Evolutionary conservation across 53 echinoderm and acorn worm genomes (phyloP), one percentile per base, ranked within the genome.

Genomic region (Echinometra lucunter): DNA sequence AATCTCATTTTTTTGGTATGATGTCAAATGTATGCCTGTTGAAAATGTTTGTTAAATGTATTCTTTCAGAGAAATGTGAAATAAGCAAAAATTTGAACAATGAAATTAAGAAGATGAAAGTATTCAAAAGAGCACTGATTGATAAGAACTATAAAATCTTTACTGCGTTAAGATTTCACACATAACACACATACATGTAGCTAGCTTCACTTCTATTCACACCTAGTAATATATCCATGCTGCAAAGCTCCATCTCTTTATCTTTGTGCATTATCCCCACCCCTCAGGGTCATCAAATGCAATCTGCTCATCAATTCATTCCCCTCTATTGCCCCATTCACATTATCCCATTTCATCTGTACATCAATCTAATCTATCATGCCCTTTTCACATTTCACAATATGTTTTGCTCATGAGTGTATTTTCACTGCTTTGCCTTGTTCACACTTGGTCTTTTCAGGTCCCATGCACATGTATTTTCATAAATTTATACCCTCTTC

Each of bases 241-340:
- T 78, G 17, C 19, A 63, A 34, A 78, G 37, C 32, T 42, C 10
- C 78, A 34, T 15, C 78, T 56, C 16, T 38, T n/a, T 19, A 60
- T 90, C 90, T 57, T 58, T 40, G 60, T 90, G 25, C 90, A 90
- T 90, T 90, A 90, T 38, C 90, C 63, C 56, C 66, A 90, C 16
- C 57, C 90, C 90, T 60, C 53, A n/a, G 34, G 90, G 90, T 90
- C 60, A 90, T 60, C 27, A 55, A 40, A 58, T 10, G 90, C 90
- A 93, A 57, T 93, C 78, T 81, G 81, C 72, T 92, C 92, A 70
- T 92, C 92, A 92, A 92, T 92, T 92, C 92, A 92, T 70, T 45
- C 72, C 38, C 74, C 47, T 60, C 1, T 60, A 38, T 38, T 40
- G 75, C 75, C 75, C 19, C 75, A 19, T 75, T 75, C 75, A 75